These are phyloP conservation scores for Trichonephila inaurata DNA, from an alignment of 1,140 invertebrate genomes.

Conservation along the genomic window DNA sequence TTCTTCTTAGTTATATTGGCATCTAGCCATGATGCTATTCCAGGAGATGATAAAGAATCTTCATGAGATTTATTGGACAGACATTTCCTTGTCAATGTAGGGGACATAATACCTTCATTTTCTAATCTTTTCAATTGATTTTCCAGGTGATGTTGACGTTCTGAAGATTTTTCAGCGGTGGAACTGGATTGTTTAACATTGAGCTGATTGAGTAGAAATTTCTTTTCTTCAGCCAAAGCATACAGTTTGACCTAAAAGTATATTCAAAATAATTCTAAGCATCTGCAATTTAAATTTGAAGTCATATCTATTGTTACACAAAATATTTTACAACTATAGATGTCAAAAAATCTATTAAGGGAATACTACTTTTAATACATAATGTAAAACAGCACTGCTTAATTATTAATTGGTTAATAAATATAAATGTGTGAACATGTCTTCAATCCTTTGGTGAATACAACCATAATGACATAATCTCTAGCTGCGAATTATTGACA, in stretches of 20 bases:
- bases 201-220: constrained; percentile 84
- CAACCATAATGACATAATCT: too few relatives aligned
- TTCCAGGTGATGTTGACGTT: constrained; percentile 13
- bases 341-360: too few relatives aligned
- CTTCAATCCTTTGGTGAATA: too few relatives aligned
- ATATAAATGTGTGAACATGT: too few relatives aligned
- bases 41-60: constrained; percentile 50
- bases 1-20: constrained; percentile 38
- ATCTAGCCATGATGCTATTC: constrained; percentile 62
- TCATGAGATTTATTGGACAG: not conserved
- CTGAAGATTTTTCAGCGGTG: not conserved
- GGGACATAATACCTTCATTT: constrained; percentile 74
- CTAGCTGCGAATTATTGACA: too few relatives aligned
- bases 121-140: constrained; percentile 77
- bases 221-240: constrained; percentile 88
- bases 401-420: too few relatives aligned
- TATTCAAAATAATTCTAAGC: not conserved
- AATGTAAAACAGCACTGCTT: too few relatives aligned
- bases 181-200: constrained; percentile 77
- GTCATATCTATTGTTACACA: too few relatives aligned
- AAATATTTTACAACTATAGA: too few relatives aligned
- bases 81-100: constrained; percentile 77
- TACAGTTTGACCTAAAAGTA: constrained; percentile 85
- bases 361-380: too few relatives aligned
- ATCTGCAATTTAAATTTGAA: too few relatives aligned